Percentiles rank a stretch among this genome's conserved stretches.
Conservation (phyloP, 2,888 invertebrate genomes). For the Sphaerophoria taeniata region DNA sequence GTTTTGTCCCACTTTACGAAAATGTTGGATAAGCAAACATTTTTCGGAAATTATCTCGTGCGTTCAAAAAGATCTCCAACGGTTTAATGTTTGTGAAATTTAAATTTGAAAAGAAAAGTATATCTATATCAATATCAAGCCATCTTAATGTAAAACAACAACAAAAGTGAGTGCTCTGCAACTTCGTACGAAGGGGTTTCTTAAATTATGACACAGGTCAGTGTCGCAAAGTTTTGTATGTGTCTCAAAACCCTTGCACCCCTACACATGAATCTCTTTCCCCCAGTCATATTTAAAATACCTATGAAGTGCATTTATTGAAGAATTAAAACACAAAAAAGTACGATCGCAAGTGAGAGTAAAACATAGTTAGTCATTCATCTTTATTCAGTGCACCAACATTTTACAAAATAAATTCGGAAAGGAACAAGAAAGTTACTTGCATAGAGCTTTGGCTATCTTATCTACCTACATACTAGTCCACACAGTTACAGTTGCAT, state of each 20-base stretch:
- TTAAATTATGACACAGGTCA: constrained; percentile 73
- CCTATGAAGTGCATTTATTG: constrained; percentile 23
- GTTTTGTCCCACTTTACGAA: constrained; percentile 62
- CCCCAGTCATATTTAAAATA: constrained; percentile 30
- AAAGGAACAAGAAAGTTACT: background rate
- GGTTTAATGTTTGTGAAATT: constrained; percentile 21
- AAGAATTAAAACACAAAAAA: constrained; percentile 22
- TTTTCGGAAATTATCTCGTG: constrained; percentile 33
- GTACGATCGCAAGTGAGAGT: constrained; percentile 61
- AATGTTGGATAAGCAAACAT: constrained; percentile 27
- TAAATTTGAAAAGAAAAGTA: constrained; percentile 8
- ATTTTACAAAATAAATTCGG: too few species aligned
- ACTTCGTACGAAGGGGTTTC: constrained; percentile 63
- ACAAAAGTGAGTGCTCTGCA: constrained; percentile 47
- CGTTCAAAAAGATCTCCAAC: constrained; percentile 7
- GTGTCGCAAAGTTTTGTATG: constrained; percentile 59
- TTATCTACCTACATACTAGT: background rate
- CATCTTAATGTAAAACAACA: constrained; percentile 17
- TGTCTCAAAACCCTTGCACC: constrained; percentile 44
- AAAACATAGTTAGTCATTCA: constrained; percentile 38
- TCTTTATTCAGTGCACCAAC: too few species aligned
- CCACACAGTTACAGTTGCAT: background rate
- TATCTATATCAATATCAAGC: constrained; percentile 9
- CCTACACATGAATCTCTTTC: constrained; percentile 44
- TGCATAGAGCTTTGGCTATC: constrained; percentile 43